Evolutionary conservation across 2,113 vertebrate genomes (phyloP).

Genomic region (Podarcis muralis): DNA sequence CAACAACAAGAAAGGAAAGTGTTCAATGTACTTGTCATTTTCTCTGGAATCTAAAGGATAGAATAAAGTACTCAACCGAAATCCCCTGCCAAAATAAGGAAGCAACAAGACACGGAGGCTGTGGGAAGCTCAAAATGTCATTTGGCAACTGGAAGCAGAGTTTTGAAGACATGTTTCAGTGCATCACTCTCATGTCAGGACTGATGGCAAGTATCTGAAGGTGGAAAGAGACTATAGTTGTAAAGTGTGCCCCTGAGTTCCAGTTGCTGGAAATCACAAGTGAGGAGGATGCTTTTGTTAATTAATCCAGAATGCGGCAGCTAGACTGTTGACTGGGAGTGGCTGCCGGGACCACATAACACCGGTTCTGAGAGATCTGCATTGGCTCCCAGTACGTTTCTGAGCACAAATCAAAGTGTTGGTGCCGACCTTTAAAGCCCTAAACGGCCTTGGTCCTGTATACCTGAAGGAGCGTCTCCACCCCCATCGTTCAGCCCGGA

Average conservation of each 20-base stretch:
- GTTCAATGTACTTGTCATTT: not conserved
- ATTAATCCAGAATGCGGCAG: too few relatives aligned
- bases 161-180: constrained; percentile 6
- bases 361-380: too few relatives aligned
- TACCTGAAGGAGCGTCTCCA: too few relatives aligned
- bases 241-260: not conserved
- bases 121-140: not conserved
- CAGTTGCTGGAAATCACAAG: too few relatives aligned
- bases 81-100: not conserved
- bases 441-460: too few relatives aligned
- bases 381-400: too few relatives aligned
- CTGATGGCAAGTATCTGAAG: not conserved
- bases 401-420: too few relatives aligned
- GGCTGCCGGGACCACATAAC: too few relatives aligned
- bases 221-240: constrained; percentile 1
- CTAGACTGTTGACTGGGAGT: too few relatives aligned
- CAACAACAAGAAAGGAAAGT: not conserved
- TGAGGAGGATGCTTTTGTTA: too few relatives aligned
- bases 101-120: not conserved
- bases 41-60: constrained; percentile 9
- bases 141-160: constrained; percentile 9
- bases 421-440: too few relatives aligned
- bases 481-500: too few relatives aligned
- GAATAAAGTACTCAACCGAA: not conserved
- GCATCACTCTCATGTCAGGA: not conserved